Conservation (phyloP, 2,113 vertebrate species). For the rabbit (Oryctolagus cuniculus) region mOryCun1.1 NC_091434.1:145205001-145205500, state of each 20-base stretch:
- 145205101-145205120: background rate
- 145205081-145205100: background rate
- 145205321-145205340: background rate
- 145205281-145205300: background rate
- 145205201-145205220: background rate
- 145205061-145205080: background rate
- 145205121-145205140: background rate
- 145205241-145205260: background rate
- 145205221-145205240: background rate
- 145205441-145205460: constrained; percentile 19
- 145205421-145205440: constrained; percentile 17
- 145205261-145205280: background rate
- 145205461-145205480: background rate
- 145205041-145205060: background rate
- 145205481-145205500: constrained; percentile 66
- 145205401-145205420: constrained; percentile 45
- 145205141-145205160: background rate
- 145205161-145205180: background rate
- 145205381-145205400: background rate
- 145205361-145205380: constrained; percentile 19
- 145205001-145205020: background rate
- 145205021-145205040: background rate
- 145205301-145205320: background rate
- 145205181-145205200: background rate
- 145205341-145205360: background rate